Evolutionary conservation across 2,797 vertebrate species (phyloP).

Genomic region (Diglossa cyanea): DNA sequence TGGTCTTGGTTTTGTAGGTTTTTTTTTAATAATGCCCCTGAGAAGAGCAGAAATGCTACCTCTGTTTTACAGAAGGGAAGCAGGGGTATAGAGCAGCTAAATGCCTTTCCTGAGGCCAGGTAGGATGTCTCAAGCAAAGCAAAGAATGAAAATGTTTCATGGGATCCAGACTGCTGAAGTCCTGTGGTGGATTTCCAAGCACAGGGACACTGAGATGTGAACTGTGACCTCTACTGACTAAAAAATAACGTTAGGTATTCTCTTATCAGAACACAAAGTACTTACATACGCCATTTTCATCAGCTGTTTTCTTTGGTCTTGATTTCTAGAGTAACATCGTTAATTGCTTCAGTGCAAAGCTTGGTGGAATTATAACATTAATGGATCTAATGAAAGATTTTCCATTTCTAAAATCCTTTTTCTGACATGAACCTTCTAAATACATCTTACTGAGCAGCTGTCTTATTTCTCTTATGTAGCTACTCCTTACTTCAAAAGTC

Average conservation of each 20-base stretch:
- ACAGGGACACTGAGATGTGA: background rate
- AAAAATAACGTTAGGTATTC: background rate
- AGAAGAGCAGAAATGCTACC: background rate
- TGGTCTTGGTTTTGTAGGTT: background rate
- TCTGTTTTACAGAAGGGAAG: background rate
- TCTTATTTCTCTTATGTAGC: background rate
- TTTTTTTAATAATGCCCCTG: background rate
- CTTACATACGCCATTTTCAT: background rate
- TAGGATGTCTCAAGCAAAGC: background rate
- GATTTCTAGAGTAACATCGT: background rate
- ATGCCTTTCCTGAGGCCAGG: background rate
- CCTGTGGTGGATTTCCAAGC: background rate
- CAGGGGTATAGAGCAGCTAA: background rate
- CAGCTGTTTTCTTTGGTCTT: background rate
- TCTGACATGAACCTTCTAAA: background rate
- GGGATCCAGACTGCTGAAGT: background rate
- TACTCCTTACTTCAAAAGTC: background rate
- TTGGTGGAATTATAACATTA: background rate
- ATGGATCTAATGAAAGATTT: slow-evolving; percentile 10
- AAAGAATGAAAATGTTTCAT: background rate
- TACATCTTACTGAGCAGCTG: background rate
- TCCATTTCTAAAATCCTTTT: slow-evolving; percentile 38
- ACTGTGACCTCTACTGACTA: background rate
- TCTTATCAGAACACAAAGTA: background rate
- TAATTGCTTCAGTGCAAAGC: background rate